Conservation (phyloP, 2,797 vertebrate genomes). For the Myotis planiceps region DNA sequence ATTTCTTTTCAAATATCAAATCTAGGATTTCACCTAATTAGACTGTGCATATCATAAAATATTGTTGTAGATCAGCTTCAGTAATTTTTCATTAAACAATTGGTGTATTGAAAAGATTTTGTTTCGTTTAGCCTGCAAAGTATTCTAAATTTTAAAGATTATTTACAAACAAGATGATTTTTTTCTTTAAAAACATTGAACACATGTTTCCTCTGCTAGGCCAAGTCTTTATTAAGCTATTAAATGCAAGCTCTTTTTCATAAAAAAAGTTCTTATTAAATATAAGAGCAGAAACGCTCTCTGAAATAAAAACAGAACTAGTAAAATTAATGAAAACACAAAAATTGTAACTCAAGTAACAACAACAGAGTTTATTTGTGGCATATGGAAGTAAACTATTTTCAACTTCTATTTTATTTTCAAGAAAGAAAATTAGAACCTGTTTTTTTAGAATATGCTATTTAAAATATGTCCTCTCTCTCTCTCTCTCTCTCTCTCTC, state of each 20-base stretch:
- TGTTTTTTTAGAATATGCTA: neutral
- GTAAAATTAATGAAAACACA: slow-evolving; percentile 6
- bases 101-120: neutral
- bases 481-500: neutral
- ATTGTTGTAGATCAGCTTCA: neutral
- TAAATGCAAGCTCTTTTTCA: neutral
- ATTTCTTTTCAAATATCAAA: neutral
- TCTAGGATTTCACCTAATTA: neutral
- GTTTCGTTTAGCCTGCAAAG: neutral
- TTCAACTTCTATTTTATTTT: neutral
- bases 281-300: neutral
- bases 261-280: neutral
- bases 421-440: neutral
- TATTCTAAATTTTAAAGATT: slow-evolving; percentile 28
- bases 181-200: slow-evolving; percentile 28
- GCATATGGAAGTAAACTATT: neutral
- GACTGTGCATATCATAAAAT: neutral
- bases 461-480: neutral
- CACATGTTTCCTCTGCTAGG: neutral
- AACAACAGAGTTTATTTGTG: neutral
- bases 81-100: neutral
- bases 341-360: neutral
- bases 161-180: neutral
- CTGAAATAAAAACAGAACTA: slow-evolving; percentile 18
- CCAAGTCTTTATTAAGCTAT: slow-evolving; percentile 32